Evolutionary conservation across 2,888 invertebrate species (phyloP).

Genomic region (Tortrix viridana): DNA sequence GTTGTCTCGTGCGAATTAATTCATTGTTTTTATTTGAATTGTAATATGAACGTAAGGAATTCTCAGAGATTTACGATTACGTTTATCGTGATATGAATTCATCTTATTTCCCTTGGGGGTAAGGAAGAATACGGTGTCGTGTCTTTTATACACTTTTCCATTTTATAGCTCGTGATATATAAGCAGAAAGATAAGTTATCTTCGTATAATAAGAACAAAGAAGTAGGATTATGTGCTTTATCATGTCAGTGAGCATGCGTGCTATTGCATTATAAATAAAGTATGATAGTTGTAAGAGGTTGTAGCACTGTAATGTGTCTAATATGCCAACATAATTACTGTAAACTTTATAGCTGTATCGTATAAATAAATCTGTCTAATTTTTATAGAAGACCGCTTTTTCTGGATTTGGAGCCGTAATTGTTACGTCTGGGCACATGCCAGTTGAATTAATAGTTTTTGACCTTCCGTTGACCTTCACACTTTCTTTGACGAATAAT

Average conservation of each 20-base stretch:
- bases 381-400: conserved; percentile 19
- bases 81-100: conserved; percentile 36
- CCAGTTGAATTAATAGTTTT: conserved; percentile 5
- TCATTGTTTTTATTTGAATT: conserved; percentile 31
- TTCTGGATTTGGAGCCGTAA: conserved; percentile 15
- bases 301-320: too few species aligned
- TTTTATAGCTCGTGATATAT: conserved; percentile 14
- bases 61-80: conserved; percentile 38
- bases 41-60: conserved; percentile 28
- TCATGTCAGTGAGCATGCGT: too few species aligned
- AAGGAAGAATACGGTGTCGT: conserved; percentile 14
- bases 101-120: conserved; percentile 35
- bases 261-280: too few species aligned
- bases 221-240: neutral
- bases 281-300: too few species aligned
- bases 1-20: conserved; percentile 36
- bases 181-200: neutral
- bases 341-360: neutral
- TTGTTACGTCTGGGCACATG: conserved; percentile 3
- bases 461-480: conserved; percentile 17
- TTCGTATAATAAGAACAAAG: neutral
- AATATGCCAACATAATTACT: too few species aligned
- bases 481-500: conserved; percentile 5
- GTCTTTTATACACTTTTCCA: conserved; percentile 26
- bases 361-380: conserved; percentile 13